Percentiles rank a stretch among this genome's conserved stretches.
phyloP scores from a whole-genome alignment of 2,888 invertebrate genomes.

The Hydroisotoma schaefferi region DNA sequence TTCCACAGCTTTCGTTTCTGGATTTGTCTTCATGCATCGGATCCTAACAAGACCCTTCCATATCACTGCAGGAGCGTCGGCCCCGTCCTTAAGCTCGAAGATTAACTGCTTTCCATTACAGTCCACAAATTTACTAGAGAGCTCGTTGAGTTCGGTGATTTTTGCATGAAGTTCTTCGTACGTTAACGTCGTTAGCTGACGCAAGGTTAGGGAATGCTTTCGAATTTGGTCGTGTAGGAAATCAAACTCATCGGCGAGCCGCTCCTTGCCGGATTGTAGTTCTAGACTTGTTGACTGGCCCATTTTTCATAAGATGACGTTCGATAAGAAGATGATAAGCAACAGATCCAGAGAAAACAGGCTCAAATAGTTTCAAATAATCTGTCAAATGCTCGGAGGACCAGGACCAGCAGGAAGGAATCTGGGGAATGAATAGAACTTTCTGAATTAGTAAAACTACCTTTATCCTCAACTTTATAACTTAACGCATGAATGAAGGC shows the following conservation, averaged over 20 bases:
- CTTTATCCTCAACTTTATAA: too few relatives aligned
- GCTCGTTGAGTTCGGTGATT: slow-evolving; percentile 60
- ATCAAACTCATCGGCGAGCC: slow-evolving; percentile 27
- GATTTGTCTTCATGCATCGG: slow-evolving; percentile 62
- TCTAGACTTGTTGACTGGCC: slow-evolving; percentile 29
- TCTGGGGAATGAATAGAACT: too few relatives aligned
- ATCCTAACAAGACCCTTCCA: slow-evolving; percentile 69
- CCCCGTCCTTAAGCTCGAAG: slow-evolving; percentile 64
- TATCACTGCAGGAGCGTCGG: slow-evolving; percentile 60
- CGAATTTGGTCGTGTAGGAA: slow-evolving; percentile 47
- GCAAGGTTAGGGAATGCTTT: slow-evolving; percentile 50
- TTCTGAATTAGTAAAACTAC: too few relatives aligned
- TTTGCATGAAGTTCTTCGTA: slow-evolving; percentile 62
- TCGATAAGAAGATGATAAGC: too few relatives aligned
- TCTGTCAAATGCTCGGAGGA: too few relatives aligned
- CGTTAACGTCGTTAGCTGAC: slow-evolving; percentile 52
- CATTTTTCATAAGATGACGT: slow-evolving; percentile 11
- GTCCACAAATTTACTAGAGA: slow-evolving; percentile 62
- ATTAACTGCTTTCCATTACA: slow-evolving; percentile 62
- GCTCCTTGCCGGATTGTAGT: slow-evolving; percentile 2
- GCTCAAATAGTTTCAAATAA: too few relatives aligned
- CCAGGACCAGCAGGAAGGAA: too few relatives aligned
- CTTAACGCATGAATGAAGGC: too few relatives aligned
- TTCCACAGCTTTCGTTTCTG: slow-evolving; percentile 54
- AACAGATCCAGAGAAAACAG: too few relatives aligned